Evolutionary conservation across 2,888 invertebrate species (phyloP), one percentile per base, ranked within the genome.

Genomic region (Cephalotes varians): DNA sequence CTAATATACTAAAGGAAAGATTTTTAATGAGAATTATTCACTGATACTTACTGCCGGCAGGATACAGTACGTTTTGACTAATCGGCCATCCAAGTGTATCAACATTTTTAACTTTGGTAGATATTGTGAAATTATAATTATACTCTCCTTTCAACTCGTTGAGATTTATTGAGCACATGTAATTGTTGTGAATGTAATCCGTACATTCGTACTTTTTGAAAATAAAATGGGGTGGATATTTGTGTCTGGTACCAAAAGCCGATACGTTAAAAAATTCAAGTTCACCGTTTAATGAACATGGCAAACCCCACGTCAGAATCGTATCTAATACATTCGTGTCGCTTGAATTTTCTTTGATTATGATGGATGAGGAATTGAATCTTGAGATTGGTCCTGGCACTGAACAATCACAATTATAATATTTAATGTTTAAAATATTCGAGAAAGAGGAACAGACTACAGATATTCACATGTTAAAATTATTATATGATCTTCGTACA

Each of bases 11-110:
- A 67, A 28, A 47, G 28, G 2, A 49, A 31, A 47, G 15, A 49
- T 21, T 40, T n/a, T 67, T 10, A 67, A 15, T 7, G 18, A 21
- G 1, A 49, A 72, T 54, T 72, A 60, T 37, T n/a, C 12, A 73
- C 21, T 54, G 5, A 56, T 87, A 88, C 93, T 87, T 88, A 94
- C 94, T 92, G 82, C 93, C 94, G 74, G 94, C 91, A 25, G 94
- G 94, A 84, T 91, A 94, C 25, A 62, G 5, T 9, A 90, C 37
- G 21, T 15, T 73, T 25, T 82, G 58, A 62, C 54, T 74, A 25
- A 87, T 79, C 2, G 82, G 21, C n/a, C 76, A 73, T 25, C 93
- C 93, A 10, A 87, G 82, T 4, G 79, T 73, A 9, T 82, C 74
- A 54, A 89, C 86, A 2, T 84, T 87, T 1, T 31, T 40, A 9